These are phyloP conservation scores for Ammodytes marinus DNA, from an alignment of 2,113 vertebrate species.

Conservation along the genomic window DNA sequence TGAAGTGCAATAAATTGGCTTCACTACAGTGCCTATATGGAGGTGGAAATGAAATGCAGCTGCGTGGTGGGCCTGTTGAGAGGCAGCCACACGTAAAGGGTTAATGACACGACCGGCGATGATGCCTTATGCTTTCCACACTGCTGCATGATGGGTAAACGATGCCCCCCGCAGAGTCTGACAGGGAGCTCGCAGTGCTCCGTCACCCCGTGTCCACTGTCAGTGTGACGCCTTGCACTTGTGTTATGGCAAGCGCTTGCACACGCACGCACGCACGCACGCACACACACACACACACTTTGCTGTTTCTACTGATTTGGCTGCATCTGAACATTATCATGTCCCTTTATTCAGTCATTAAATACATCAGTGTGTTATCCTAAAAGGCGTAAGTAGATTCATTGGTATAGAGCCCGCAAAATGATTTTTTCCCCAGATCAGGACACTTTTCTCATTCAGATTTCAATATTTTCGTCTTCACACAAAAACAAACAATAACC, in stretches of 20 bases:
- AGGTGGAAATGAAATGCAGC: slow-evolving; percentile 21
- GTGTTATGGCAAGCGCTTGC: slow-evolving; percentile 53
- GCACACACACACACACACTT: background rate
- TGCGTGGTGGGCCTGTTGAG: slow-evolving; percentile 5
- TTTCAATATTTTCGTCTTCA: too few relatives aligned
- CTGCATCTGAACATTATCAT: background rate
- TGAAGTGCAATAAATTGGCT: slow-evolving; percentile 34
- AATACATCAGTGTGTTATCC: background rate
- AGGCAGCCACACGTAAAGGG: slow-evolving; percentile 55
- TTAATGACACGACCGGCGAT: slow-evolving; percentile 58
- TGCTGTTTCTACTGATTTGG: slow-evolving; percentile 22
- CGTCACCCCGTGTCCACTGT: slow-evolving; percentile 62
- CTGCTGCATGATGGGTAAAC: slow-evolving; percentile 56
- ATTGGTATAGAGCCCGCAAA: background rate
- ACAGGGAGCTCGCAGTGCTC: slow-evolving; percentile 62
- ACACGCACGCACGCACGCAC: slow-evolving; percentile 30
- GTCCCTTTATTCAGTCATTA: slow-evolving; percentile 1
- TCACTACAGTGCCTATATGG: background rate
- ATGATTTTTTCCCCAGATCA: too few relatives aligned
- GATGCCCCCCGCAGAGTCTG: slow-evolving; percentile 58
- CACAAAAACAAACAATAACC: too few relatives aligned
- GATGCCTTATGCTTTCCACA: slow-evolving; percentile 49
- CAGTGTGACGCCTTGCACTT: slow-evolving; percentile 52
- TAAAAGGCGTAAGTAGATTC: slow-evolving; percentile 9
- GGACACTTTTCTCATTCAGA: too few relatives aligned